Conservation (phyloP, 2,888 invertebrate genomes). For the Diachrysia chrysitis region DNA sequence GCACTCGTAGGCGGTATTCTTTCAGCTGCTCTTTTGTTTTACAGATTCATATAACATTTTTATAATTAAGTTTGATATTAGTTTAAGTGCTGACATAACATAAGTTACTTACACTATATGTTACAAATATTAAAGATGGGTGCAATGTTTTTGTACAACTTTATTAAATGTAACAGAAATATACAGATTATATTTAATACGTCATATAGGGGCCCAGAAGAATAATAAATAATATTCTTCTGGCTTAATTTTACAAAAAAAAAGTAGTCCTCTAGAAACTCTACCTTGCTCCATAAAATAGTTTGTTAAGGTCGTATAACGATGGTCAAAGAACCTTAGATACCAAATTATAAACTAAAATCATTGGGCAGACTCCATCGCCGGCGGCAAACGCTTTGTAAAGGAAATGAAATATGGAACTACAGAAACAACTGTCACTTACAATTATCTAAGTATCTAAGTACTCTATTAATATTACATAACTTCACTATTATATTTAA, state of each 20-base stretch:
- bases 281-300: too few species aligned
- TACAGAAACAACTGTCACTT: slow-evolving; percentile 3
- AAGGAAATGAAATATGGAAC: background rate
- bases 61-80: background rate
- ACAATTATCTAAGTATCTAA: background rate
- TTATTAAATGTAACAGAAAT: too few species aligned
- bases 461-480: too few species aligned
- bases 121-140: too few species aligned
- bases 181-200: too few species aligned
- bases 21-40: background rate
- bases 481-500: too few species aligned
- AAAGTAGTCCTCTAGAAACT: too few species aligned
- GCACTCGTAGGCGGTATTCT: background rate
- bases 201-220: too few species aligned
- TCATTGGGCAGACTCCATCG: background rate
- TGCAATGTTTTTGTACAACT: too few species aligned
- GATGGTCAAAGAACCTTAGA: background rate
- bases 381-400: background rate
- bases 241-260: too few species aligned
- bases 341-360: background rate
- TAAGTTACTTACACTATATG: too few species aligned
- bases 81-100: background rate
- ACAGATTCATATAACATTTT: background rate
- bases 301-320: background rate
- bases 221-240: too few species aligned